phyloP scores from a whole-genome alignment of 2,797 vertebrate species.

The Acrossocheilus wenchowensis region DNA sequence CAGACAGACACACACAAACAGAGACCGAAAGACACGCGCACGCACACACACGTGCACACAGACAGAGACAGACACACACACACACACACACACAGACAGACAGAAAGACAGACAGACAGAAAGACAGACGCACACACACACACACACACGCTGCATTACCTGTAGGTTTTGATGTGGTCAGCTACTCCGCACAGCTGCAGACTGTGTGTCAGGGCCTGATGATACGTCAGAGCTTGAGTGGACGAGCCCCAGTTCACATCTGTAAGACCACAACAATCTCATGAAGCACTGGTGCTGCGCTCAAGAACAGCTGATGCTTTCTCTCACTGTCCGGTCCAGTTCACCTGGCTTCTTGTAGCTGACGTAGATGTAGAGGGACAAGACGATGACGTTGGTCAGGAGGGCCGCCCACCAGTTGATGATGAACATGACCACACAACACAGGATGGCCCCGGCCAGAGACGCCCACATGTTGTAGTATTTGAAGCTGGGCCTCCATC shows the following conservation, averaged over 20 bases:
- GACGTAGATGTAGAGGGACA: constrained; percentile 97
- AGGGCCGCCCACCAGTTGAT: constrained; percentile 99
- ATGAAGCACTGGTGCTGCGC: background rate
- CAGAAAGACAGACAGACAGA: no score
- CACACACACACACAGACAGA: no score
- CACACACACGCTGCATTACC: constrained; percentile 82
- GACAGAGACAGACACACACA: no score
- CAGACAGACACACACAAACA: no score
- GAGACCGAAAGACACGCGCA: no score
- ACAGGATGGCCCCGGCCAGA: constrained; percentile 90
- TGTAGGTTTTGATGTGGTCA: constrained; percentile 97
- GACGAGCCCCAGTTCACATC: constrained; percentile 99
- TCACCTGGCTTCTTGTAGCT: constrained; percentile 98
- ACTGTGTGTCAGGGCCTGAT: constrained; percentile 93
- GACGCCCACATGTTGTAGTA: constrained; percentile 99
- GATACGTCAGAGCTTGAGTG: constrained; percentile 96
- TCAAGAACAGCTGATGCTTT: background rate
- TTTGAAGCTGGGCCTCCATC: constrained; percentile 98
- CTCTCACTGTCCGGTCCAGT: constrained; percentile 16
- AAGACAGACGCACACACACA: no score
- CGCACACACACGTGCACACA: no score
- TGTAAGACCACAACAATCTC: constrained; percentile 67
- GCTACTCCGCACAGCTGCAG: constrained; percentile 94
- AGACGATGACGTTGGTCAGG: constrained; percentile 93
- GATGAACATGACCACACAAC: constrained; percentile 98